Evolutionary conservation across 2,113 vertebrate species (phyloP), one percentile per base, ranked within the genome.

Genomic region (Alligator sinensis): DNA sequence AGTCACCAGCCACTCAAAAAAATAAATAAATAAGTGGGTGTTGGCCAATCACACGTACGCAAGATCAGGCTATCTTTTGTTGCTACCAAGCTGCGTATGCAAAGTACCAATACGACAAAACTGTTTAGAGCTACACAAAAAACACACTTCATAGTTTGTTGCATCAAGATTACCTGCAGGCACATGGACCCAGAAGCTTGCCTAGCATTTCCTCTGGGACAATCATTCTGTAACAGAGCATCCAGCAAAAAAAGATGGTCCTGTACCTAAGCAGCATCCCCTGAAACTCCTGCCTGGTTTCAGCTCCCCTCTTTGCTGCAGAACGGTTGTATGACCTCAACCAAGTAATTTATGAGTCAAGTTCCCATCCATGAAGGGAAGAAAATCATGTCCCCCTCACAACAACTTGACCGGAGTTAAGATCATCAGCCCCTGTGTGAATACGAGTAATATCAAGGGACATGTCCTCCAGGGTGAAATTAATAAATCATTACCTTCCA

Each of bases 401-500:
- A 21, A 24, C 70, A 74, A 74, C 34, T 74, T 74, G 34, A 74
- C 22, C 47, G 47, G 25, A 47, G 21, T 74, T 74, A 22, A 47
- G 34, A 34, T 34, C 38, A 21, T 24, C 70, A 47, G 68, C 21
- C 25, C 2, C 14, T 74, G 12, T 74, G 34, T 11, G 6, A 22
- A 47, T 47, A 12, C 34, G 21, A 47, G 34, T 13, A 74, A 47
- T 74, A 87, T 34, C 89, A 91, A 92, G 94, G 75, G 60, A 91
- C 27, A 95, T 34, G 80, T 89, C 76, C 66, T 84, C 47, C 77
- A 92, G 90, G 27, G 61, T 3, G 3, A 17, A 82, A 75, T 63
- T 94, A 91, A 78, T 38, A 66, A 92, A 87, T 72, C 84, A 80
- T 57, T 78, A 88, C 85, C 91, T 95, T 86, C 72, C 47, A 47